Evolutionary conservation across 2,797 vertebrate genomes (phyloP).

Genomic region (Gadopsis marmoratus): DNA sequence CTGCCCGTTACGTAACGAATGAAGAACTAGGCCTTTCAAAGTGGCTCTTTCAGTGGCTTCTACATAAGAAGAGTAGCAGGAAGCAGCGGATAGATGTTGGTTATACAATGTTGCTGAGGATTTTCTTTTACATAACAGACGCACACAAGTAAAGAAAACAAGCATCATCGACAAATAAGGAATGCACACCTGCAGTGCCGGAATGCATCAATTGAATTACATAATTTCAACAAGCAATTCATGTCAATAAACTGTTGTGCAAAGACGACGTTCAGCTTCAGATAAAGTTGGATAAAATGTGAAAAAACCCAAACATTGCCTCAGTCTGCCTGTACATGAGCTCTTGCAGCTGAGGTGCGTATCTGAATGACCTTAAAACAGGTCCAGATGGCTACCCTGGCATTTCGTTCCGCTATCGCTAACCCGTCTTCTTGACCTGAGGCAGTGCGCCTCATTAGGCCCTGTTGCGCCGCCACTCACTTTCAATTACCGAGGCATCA

Average conservation of each 20-base stretch:
- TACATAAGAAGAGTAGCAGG: background rate
- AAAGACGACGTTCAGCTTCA: background rate
- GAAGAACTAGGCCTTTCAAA: background rate
- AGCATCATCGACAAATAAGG: background rate
- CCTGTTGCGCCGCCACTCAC: constrained; percentile 27
- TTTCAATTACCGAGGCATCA: constrained; percentile 48
- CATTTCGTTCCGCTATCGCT: constrained; percentile 9
- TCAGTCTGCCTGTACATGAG: background rate
- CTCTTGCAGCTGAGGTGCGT: background rate
- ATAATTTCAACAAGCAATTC: background rate
- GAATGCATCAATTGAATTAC: background rate
- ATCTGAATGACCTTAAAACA: constrained; percentile 17
- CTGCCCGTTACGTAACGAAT: constrained; percentile 9
- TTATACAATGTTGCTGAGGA: background rate
- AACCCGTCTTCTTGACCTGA: constrained; percentile 22
- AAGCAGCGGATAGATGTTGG: constrained; percentile 6
- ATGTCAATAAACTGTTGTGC: background rate
- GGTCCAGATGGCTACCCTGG: background rate
- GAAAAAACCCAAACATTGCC: background rate
- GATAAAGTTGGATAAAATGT: background rate
- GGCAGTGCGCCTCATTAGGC: constrained; percentile 45
- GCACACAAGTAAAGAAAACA: background rate
- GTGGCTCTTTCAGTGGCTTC: background rate
- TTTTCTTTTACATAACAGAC: background rate
- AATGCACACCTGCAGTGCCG: background rate